Evolutionary conservation across 2,113 vertebrate species (phyloP), one percentile per base, ranked within the genome.

Genomic region (Varanus salvator): DNA sequence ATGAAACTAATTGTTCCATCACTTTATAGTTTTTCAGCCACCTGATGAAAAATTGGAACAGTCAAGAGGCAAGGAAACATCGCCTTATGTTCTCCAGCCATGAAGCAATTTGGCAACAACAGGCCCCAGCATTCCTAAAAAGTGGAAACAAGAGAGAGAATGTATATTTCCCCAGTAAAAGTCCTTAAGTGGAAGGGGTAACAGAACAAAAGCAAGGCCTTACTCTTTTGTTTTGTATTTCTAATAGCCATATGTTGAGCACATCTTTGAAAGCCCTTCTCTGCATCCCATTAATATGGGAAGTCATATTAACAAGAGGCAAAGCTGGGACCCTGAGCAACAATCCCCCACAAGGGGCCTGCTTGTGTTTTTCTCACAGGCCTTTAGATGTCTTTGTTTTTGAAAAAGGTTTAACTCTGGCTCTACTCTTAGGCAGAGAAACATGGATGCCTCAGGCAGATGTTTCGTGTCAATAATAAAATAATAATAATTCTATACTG

Each of bases 1-100:
- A 85, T 72, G 64, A 85, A 72, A 54, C 75, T 91, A 85, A 89
- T 91, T 84, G 81, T 60, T 84, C 86, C 66, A 50, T 69, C 81
- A 64, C 80, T 87, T 87, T 84, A 71, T 71, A 72, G 25, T 60
- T 85, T 80, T 84, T 87, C 69, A 4, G 11, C 29, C 2, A 11
- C 90, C 85, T 38, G 83, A 72, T 19, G 77, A 87, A 52, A 87
- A 85, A 50, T 34, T 17, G 82, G 76, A 91, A 71, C 31, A 84
- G 85, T 44, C 0, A 0, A 38, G 0, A 0, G 14, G 29, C 1
- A 0, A 50, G 81, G 87, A 85, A 91, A 88, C 31, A 31, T 57
- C 14, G 31, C 0, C 0, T 91, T 71, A 60, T 1, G 0, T 87
- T 94, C 89, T 90, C 50, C 87, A 89, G 91, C 48, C 11, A 19